phyloP scores from a whole-genome alignment of 2,888 invertebrate genomes.

The Tipula unca region DNA sequence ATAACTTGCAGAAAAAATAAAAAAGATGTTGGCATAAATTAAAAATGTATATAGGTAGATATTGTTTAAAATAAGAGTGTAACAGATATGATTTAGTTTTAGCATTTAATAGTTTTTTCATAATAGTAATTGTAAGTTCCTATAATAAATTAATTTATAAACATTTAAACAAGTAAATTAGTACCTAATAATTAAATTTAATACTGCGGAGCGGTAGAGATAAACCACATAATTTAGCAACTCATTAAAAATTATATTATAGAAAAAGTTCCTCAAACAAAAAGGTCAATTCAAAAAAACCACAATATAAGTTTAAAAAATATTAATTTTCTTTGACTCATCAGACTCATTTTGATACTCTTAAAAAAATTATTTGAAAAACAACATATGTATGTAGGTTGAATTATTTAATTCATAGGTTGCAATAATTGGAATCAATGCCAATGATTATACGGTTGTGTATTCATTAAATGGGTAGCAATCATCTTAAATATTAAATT shows the following conservation, averaged over 20 bases:
- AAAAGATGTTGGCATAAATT: not conserved
- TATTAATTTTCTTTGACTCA: not conserved
- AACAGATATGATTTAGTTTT: not conserved
- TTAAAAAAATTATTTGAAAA: not conserved
- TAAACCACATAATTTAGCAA: not conserved
- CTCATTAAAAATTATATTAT: not conserved
- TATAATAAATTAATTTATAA: not conserved
- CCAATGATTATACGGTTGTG: not conserved
- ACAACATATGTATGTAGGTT: not conserved
- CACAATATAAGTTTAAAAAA: not conserved
- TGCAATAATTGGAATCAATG: not conserved
- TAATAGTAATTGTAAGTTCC: not conserved
- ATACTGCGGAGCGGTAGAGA: not conserved
- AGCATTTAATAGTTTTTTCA: not conserved
- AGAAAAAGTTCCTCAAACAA: not conserved
- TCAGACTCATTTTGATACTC: not conserved
- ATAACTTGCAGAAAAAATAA: not conserved
- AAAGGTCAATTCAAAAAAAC: not conserved
- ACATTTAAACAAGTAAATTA: no score
- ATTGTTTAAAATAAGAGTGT: not conserved
- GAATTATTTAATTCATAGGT: not conserved
- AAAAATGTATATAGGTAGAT: not conserved
- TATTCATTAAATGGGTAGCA: not conserved
- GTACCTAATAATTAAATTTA: not conserved
- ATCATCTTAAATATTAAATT: not conserved